Evolutionary conservation across 2,888 invertebrate genomes (phyloP), one percentile per base, ranked within the genome.

Genomic region (Macrosoma leucophasiata): DNA sequence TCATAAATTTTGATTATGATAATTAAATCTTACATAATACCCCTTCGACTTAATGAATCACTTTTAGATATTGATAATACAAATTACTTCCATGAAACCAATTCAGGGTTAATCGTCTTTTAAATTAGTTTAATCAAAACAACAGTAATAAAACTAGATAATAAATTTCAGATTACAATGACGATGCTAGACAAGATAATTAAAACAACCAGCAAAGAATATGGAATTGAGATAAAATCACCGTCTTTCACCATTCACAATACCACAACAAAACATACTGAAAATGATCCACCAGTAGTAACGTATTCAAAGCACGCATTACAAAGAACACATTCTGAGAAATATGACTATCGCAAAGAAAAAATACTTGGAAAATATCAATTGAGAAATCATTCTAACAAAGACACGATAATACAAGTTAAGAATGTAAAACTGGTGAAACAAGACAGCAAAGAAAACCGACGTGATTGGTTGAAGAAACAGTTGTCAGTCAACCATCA

Each of bases 161-260:
- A 36, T 33, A 28, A 31, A 29, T 79, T 81, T 33, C 69, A 90
- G 90, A 81, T 89, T 13, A 89, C 90, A 8, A 67, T 89, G 45
- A 87, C 87, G 58, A 89, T 89, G 13, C 57, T 91, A 31, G 89
- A 91, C 55, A 81, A 81, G n/a, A 61, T 91, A 11, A 58, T 71
- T 3, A 65, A 64, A 36, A 45, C 50, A 6, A 55, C 60, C 0
- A 67, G 59, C 29, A 54, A 59, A 35, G 66, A 69, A 13, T 57
- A 60, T 20, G 61, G 55, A 3, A 59, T 58, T 2, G 63, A 62
- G 28, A 52, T 66, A 1, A 72, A 69, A 44, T 61, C 62, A 37
- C 68, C 73, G 23, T 35, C 57, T 11, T 72, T 73, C 30, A 57
- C 55, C 18, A 37, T 24, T 14, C 41, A 30, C 9, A 46, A 30